These are phyloP conservation scores for Pteropus rufus DNA, from an alignment of 2,797 vertebrate genomes.

Conservation along the genomic window DNA sequence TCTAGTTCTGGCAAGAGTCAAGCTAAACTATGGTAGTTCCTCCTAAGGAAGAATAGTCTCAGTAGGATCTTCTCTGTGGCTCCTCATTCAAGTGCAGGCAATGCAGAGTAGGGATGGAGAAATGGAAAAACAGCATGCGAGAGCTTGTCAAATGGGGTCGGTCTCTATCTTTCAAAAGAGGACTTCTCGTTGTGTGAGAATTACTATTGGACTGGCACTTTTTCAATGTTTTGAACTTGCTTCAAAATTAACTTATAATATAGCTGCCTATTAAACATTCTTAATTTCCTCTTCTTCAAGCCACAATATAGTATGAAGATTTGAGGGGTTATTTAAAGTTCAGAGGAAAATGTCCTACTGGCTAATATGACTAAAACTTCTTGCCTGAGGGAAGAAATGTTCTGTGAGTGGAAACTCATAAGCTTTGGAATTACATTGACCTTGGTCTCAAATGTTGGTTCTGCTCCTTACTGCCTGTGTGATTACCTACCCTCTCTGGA, in stretches of 20 bases:
- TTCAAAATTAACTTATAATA: neutral
- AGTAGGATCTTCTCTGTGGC: neutral
- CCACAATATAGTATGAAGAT: neutral
- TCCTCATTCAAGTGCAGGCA: neutral
- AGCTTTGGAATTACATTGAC: neutral
- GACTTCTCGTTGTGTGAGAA: neutral
- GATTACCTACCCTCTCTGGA: neutral
- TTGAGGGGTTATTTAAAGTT: neutral
- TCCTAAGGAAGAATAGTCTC: neutral
- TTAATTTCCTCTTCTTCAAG: neutral
- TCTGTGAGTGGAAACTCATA: neutral
- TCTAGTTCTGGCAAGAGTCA: neutral
- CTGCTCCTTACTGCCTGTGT: neutral
- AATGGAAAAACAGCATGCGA: neutral
- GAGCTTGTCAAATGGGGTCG: neutral
- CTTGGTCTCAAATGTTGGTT: neutral
- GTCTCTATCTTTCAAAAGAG: neutral
- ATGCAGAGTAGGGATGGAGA: neutral
- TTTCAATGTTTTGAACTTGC: neutral
- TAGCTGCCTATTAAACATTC: neutral
- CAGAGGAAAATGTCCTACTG: neutral
- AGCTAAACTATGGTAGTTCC: neutral
- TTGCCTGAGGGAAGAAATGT: neutral
- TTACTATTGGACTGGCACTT: neutral
- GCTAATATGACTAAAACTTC: neutral